phyloP scores from a whole-genome alignment of 1,140 invertebrate genomes.

The Drosophila nigromelanica region DNA sequence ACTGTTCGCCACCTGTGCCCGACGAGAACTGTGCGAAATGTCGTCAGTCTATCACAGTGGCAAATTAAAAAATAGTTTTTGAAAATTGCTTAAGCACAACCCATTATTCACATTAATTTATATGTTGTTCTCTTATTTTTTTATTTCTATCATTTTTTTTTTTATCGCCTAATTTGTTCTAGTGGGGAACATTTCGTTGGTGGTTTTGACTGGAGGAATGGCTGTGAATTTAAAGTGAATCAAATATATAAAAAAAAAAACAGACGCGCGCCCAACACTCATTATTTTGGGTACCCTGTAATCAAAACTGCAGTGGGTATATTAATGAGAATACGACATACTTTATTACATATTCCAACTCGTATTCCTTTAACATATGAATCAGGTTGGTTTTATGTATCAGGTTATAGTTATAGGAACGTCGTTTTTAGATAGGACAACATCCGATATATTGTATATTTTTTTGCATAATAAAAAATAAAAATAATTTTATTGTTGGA shows the following conservation, averaged over 20 bases:
- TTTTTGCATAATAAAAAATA: too few relatives aligned
- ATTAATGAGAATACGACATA: too few relatives aligned
- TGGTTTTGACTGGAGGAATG: conserved; percentile 40
- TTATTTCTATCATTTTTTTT: conserved; percentile 12
- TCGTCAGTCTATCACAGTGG: neutral
- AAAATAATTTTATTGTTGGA: too few relatives aligned
- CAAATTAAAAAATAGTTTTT: conserved; percentile 23
- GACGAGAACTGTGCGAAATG: conserved; percentile 53
- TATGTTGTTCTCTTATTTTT: neutral
- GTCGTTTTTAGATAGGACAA: too few relatives aligned
- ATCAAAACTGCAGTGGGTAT: neutral
- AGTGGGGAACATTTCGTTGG: conserved; percentile 43
- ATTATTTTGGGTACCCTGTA: conserved; percentile 14
- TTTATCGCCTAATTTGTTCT: conserved; percentile 52
- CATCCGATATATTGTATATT: too few relatives aligned
- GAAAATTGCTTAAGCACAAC: conserved; percentile 32
- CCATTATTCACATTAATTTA: conserved; percentile 35
- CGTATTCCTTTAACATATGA: too few relatives aligned
- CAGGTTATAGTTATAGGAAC: too few relatives aligned
- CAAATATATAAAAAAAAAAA: conserved; percentile 36
- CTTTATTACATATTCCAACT: too few relatives aligned
- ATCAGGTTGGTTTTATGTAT: too few relatives aligned
- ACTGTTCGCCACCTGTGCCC: conserved; percentile 33
- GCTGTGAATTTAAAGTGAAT: conserved; percentile 63
- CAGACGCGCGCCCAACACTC: conserved; percentile 9